Base-by-base conservation (phyloP, 1,140 invertebrate genomes). In the Meloidogyne chitwoodi region DNA sequence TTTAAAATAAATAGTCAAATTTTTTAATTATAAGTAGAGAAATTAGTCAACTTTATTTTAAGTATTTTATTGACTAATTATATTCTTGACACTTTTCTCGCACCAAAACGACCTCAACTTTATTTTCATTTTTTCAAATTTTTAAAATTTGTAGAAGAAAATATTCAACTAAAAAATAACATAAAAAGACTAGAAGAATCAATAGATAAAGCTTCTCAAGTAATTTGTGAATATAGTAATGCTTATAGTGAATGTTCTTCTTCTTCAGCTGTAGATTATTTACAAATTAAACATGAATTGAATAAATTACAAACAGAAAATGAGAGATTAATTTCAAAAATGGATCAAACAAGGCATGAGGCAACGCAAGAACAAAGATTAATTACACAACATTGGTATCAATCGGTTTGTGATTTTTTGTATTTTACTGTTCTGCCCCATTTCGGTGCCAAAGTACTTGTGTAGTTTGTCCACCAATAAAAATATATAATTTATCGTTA, bases 321-420 rank as follows among this genome's bases (percentile, higher is more conserved):
- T 22, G 27, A 73, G n/a, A 61, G 56, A 22, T 64, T 73, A 38
- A 27, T 34, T 5, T 26, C 41, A 24, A 73, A 73, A 64, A 73
- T 73, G 71, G 71, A 73, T 38, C 71, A 73, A 22, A 63, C 64
- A 29, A 73, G 56, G 11, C 71, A 73, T 64, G 27, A 73, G 11
- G 71, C 71, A 10, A 73, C 71, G 12, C 71, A 73, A 34, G 71
- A 73, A 26, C 71, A 73, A 14, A 56, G 48, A n/a, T 56, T 56
- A 56, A 56, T 56, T n/a, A 56, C 48, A 56, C 48, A 56, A 56
- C n/a, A 56, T 22, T 56, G 48, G 48, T 56, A 56, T 22, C 48
- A 56, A 56, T 56, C 48, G 19, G 48, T 56, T 8, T n/a, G n/a
- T 6, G 34, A 38, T 41, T 41, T 41, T 16, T 41, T 41, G 1